A percentile compares a stretch with the other conserved stretches of the same genome.
Evolutionary conservation across 2,888 invertebrate species (phyloP).

Genomic region (Oxytorus armatus): DNA sequence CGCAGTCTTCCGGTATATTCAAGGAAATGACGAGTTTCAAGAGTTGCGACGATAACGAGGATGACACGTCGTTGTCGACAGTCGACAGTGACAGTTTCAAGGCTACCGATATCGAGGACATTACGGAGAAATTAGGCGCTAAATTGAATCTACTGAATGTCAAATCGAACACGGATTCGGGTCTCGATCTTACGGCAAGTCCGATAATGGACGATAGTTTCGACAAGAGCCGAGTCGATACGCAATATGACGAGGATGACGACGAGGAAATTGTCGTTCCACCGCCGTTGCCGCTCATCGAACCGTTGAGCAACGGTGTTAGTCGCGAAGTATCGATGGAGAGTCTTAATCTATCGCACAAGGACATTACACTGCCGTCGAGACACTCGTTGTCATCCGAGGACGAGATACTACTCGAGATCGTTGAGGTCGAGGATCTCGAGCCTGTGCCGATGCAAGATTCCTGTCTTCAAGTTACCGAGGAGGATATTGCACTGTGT

Average conservation of each 20-base stretch:
- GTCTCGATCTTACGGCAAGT: conserved; percentile 80
- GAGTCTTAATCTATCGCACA: conserved; percentile 91
- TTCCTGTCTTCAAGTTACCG: conserved; percentile 95
- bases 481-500: conserved; percentile 95
- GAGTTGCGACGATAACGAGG: conserved; percentile 86
- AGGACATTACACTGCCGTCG: conserved; percentile 88
- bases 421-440: conserved; percentile 92
- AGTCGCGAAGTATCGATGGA: conserved; percentile 94
- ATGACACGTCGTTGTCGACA: conserved; percentile 83
- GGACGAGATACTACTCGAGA: conserved; percentile 91
- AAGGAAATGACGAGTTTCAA: conserved; percentile 89
- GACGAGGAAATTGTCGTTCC: conserved; percentile 93
- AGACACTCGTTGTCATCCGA: conserved; percentile 87
- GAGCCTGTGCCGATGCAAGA: conserved; percentile 95
- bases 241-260: conserved; percentile 83
- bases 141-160: conserved; percentile 81
- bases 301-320: conserved; percentile 88
- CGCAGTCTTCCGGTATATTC: conserved; percentile 84
- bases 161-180: conserved; percentile 81
- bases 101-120: conserved; percentile 81
- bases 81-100: conserved; percentile 81
- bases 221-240: conserved; percentile 78
- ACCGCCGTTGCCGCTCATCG: conserved; percentile 92
- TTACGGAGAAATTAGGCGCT: conserved; percentile 81
- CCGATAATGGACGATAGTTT: conserved; percentile 80